phyloP scores from a whole-genome alignment of 2,113 vertebrate species.

The Manacus vitellinus region DNA sequence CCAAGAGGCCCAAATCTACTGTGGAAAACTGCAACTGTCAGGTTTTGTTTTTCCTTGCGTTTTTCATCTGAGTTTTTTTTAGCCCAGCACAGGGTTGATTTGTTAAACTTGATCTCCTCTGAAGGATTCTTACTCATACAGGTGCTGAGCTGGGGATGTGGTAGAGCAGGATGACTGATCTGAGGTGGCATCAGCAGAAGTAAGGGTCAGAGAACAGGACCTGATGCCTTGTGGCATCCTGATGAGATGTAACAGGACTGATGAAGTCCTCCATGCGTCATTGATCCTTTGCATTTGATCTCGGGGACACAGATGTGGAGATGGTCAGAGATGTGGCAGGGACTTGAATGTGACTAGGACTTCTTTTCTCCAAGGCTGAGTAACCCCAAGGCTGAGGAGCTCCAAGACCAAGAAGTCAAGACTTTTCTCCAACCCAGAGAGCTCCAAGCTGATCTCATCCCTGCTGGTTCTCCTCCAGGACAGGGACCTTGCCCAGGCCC shows the following conservation, averaged over 20 bases:
- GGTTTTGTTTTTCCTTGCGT: constrained; percentile 12
- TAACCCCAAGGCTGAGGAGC: not conserved
- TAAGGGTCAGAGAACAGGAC: not conserved
- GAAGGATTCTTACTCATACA: not conserved
- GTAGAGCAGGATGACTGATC: not conserved
- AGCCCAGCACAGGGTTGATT: not conserved
- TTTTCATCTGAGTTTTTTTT: constrained; percentile 42
- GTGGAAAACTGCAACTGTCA: constrained; percentile 45
- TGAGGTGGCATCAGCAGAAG: not conserved
- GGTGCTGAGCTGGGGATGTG: not conserved
- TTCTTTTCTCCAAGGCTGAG: not conserved
- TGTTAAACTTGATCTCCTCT: not conserved
- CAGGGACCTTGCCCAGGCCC: not conserved
- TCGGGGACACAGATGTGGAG: not conserved
- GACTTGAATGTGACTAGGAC: not conserved
- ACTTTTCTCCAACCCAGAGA: not conserved
- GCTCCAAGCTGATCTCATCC: not conserved
- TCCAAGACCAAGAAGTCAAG: not conserved
- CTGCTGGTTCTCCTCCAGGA: not conserved
- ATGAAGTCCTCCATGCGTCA: not conserved
- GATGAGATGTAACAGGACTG: not conserved
- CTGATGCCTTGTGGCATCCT: not conserved
- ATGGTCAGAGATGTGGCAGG: not conserved
- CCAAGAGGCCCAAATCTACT: constrained; percentile 41
- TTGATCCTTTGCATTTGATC: not conserved